Evolutionary conservation across 2,113 vertebrate species (phyloP).

Genomic region (Urocitellus parryii): DNA sequence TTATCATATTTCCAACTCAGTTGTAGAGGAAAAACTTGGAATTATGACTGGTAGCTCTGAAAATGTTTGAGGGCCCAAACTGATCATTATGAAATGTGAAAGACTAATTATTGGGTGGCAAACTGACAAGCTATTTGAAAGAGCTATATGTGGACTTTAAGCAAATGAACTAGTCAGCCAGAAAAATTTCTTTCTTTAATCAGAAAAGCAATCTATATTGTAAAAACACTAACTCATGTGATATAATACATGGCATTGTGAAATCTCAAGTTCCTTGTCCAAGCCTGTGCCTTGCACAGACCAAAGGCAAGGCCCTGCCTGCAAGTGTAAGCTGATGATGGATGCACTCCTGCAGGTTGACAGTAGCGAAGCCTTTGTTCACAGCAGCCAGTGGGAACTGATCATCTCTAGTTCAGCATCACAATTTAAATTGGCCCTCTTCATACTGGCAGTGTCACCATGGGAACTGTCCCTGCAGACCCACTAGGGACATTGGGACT

Average conservation of each 20-base stretch:
- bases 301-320: not conserved
- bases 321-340: not conserved
- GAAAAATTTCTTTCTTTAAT: slow-evolving; percentile 16
- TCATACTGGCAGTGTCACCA: not conserved
- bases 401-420: not conserved
- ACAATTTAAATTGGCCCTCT: not conserved
- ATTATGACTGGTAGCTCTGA: not conserved
- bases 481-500: not conserved
- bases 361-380: not conserved
- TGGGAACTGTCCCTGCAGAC: not conserved
- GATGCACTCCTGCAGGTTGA: not conserved
- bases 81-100: not conserved
- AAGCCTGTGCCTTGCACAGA: not conserved
- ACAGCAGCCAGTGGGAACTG: not conserved
- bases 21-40: not conserved
- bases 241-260: not conserved
- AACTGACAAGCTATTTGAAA: not conserved
- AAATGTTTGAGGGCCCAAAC: not conserved
- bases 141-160: not conserved
- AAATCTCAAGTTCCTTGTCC: not conserved
- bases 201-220: not conserved
- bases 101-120: not conserved
- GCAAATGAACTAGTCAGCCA: not conserved
- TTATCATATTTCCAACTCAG: not conserved
- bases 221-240: not conserved